Percentiles rank a stretch among this genome's conserved stretches.
Conservation (phyloP, 2,797 vertebrate genomes). For the Parambassis ranga region DNA sequence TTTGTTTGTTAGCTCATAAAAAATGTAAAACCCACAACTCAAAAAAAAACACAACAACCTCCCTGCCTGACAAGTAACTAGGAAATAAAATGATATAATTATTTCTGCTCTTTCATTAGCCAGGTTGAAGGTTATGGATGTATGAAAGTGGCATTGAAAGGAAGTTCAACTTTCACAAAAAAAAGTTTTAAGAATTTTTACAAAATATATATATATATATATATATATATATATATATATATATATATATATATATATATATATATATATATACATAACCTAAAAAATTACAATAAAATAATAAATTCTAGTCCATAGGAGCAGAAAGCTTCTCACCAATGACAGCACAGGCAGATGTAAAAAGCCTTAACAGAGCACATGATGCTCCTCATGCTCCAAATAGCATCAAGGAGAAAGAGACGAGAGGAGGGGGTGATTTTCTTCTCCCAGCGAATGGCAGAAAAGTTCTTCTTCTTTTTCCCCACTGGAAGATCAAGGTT, state of each 20-base stretch:
- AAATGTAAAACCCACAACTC: background rate
- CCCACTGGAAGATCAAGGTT: constrained; percentile 8
- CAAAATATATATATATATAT: too few relatives aligned
- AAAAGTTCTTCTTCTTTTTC: background rate
- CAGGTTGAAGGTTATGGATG: too few relatives aligned
- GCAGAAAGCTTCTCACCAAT: background rate
- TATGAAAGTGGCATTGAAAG: too few relatives aligned
- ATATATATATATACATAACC: background rate
- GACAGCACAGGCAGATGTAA: constrained; percentile 25
- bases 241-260: too few relatives aligned
- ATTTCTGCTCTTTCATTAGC: too few relatives aligned
- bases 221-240: too few relatives aligned
- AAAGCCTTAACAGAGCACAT: constrained; percentile 22
- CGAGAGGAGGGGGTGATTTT: background rate
- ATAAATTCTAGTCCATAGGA: background rate
- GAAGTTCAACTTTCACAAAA: too few relatives aligned
- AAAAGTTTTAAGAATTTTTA: too few relatives aligned
- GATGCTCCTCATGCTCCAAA: constrained; percentile 42
- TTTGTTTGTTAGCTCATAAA: background rate
- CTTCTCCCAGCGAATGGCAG: background rate
- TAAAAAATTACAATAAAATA: background rate
- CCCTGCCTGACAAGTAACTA: too few relatives aligned
- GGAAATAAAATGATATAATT: too few relatives aligned
- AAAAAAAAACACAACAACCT: too few relatives aligned
- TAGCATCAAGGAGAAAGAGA: constrained; percentile 37